A percentile compares a stretch with the other conserved stretches of the same genome.
These are phyloP conservation scores for Solenodon paradoxus DNA, from an alignment of 2,113 vertebrate genomes.

Conservation along the genomic window DNA sequence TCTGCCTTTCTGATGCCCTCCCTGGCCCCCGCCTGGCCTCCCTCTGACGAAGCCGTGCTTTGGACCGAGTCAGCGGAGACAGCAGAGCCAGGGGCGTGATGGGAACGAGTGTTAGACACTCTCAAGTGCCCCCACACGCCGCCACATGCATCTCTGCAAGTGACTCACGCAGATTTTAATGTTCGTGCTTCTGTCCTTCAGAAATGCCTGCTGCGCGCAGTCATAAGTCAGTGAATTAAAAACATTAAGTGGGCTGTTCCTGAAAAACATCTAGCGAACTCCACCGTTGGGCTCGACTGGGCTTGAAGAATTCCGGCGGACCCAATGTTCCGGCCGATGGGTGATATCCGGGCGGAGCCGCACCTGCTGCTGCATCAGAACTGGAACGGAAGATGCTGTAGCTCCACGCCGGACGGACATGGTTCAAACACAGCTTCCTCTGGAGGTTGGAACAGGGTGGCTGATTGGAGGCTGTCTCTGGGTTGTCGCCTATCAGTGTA, in stretches of 20 bases:
- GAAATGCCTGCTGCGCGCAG: neutral
- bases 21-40: fast-evolving
- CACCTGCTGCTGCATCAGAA: no score
- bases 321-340: no score
- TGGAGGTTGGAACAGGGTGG: neutral
- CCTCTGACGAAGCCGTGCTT: neutral
- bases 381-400: neutral
- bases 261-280: neutral
- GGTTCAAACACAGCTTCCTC: neutral
- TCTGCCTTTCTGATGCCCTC: neutral
- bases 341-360: no score
- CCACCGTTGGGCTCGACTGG: neutral
- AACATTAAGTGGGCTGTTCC: neutral
- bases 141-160: neutral
- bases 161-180: neutral
- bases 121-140: neutral
- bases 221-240: neutral
- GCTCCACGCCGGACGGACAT: neutral
- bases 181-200: neutral
- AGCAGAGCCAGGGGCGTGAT: fast-evolving
- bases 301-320: no score
- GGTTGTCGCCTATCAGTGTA: neutral
- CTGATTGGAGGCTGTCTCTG: neutral
- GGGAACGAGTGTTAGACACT: neutral
- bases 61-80: neutral